Base-by-base conservation (phyloP, 2,797 vertebrate species). In the Rachycentron canadum region DNA sequence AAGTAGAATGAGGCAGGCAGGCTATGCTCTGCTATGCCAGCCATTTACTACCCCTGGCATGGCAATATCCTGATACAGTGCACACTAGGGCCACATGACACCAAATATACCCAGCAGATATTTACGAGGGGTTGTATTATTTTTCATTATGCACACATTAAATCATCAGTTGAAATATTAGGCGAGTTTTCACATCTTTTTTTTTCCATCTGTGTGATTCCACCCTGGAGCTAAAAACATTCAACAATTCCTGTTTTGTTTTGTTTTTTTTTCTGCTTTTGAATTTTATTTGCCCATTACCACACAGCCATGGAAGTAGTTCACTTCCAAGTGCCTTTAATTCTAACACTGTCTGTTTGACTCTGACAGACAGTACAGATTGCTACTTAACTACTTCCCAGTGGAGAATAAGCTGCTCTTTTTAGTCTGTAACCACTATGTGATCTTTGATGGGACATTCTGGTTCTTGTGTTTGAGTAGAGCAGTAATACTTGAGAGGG, bases 61-160 rank as follows among this genome's bases (percentile, higher is more conserved):
- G 0, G 81, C 75, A 58, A 73, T 79, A 80, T 80, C 67, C 52
- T 73, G 79, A 86, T 69, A 73, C 85, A 85, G 50, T 73, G 85
- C 84, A 78, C 90, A 81, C 88, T 86, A 8, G 73, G 79, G 88
- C 57, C 78, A 21, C 85, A 71, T 69, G 86, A 84, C 87, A 84
- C 62, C 80, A 74, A 74, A 83, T 81, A 80, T 73, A 69, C 66
- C 81, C 86, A 4, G 76, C 71, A 75, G 80, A 90, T 92, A 87
- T 93, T 92, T 91, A 92, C 76, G 81, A 84, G 76, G 76, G 78
- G 83, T n/a, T 78, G 70, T 88, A 88, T 92, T 90, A 88, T 84
- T 92, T 93, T 89, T 91, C 85, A 91, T 91, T 92, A 91, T 83
- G 84, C 88, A 85, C 81, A 79, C 77, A 73, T 89, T 91, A 91